Conservation (phyloP, 1,140 invertebrate genomes). For the Acromyrmex heyeri region DNA sequence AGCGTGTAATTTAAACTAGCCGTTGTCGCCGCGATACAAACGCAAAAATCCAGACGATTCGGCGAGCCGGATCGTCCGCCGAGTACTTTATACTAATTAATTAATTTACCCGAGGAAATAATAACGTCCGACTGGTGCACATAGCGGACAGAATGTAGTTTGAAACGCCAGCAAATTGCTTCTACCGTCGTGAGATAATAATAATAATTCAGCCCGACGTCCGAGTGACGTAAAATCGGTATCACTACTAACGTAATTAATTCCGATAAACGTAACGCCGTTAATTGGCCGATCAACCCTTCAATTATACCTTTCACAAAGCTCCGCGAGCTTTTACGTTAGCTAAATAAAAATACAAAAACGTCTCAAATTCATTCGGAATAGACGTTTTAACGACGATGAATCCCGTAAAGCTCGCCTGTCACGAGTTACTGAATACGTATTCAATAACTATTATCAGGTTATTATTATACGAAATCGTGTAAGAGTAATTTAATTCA, state of each 20-base stretch:
- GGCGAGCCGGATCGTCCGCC: slow-evolving; percentile 31
- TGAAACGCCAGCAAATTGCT: slow-evolving; percentile 66
- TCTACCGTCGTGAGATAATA: slow-evolving; percentile 55
- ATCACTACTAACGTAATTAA: slow-evolving; percentile 72
- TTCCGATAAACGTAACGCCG: slow-evolving; percentile 66
- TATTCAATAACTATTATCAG: slow-evolving; percentile 10
- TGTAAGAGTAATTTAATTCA: not conserved
- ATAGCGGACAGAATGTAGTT: slow-evolving; percentile 47
- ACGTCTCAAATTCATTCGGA: not conserved
- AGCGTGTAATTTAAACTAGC: slow-evolving; percentile 69
- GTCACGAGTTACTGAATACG: not conserved
- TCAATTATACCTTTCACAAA: slow-evolving; percentile 8
- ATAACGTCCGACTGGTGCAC: slow-evolving; percentile 58
- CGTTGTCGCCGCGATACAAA: slow-evolving; percentile 19
- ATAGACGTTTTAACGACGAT: slow-evolving; percentile 4
- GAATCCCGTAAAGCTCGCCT: not conserved
- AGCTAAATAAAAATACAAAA: slow-evolving; percentile 2
- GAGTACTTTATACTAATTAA: slow-evolving; percentile 64
- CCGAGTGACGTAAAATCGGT: slow-evolving; percentile 61
- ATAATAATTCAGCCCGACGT: slow-evolving; percentile 70
- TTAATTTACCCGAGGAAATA: slow-evolving; percentile 72
- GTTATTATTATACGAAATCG: not conserved
- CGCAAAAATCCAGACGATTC: slow-evolving; percentile 55
- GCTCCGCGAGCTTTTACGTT: not conserved
- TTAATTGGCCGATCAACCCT: slow-evolving; percentile 69